A percentile compares a stretch with the other conserved stretches of the same genome.
These are phyloP conservation scores for Pachydiplax longipennis DNA, from an alignment of 2,888 invertebrate species.

Conservation along the genomic window DNA sequence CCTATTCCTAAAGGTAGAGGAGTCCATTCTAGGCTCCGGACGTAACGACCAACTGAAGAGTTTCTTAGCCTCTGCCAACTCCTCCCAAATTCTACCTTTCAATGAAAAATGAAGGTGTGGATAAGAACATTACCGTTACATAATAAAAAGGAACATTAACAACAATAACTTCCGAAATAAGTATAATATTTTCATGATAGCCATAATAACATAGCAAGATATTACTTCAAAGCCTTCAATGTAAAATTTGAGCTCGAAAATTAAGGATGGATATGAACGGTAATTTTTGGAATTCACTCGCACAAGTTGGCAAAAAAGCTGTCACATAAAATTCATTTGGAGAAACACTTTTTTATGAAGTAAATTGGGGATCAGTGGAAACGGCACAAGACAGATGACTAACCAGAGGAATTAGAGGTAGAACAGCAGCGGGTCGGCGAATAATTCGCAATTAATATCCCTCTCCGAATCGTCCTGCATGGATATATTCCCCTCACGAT, in stretches of 20 bases:
- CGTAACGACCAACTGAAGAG: conserved; percentile 11
- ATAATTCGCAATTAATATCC: background rate
- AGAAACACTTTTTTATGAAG: background rate
- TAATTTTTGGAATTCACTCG: too few species aligned
- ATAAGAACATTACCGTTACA: background rate
- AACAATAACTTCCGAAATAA: background rate
- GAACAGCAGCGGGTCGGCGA: background rate
- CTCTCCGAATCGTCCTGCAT: background rate
- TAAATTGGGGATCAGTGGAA: background rate
- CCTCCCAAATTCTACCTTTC: conserved; percentile 22
- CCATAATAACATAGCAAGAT: too few species aligned
- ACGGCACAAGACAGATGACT: background rate
- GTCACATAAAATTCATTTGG: too few species aligned
- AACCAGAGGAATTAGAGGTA: conserved; percentile 16
- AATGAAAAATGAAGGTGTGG: background rate
- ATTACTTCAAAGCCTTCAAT: too few species aligned
- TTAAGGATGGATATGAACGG: too few species aligned
- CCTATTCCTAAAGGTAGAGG: conserved; percentile 53
- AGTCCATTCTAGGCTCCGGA: conserved; percentile 41
- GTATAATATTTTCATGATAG: too few species aligned
- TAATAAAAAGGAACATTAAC: background rate
- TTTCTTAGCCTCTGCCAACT: conserved; percentile 28
- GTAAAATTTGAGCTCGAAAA: too few species aligned
- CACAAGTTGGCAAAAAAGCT: too few species aligned
- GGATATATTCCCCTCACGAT: background rate